Conservation (phyloP, 2,888 invertebrate genomes). For the Trypoxylon attenuatum region DNA sequence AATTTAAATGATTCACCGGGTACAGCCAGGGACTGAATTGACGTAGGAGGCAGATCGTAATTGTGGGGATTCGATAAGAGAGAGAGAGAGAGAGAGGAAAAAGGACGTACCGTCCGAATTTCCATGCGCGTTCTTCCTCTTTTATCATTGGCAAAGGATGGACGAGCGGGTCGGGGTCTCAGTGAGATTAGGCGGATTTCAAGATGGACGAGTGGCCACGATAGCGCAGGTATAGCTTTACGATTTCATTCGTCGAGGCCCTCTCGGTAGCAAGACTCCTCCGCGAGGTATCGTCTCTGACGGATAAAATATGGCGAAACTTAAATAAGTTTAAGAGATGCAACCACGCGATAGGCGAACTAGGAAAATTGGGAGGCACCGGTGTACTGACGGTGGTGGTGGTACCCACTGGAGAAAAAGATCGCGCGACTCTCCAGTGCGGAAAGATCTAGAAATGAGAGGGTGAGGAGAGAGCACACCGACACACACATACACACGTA, state of each 20-base stretch:
- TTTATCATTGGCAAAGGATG: conserved; percentile 18
- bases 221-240: conserved; percentile 30
- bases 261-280: conserved; percentile 15
- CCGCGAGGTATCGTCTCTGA: conserved; percentile 41
- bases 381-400: no score
- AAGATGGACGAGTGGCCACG: conserved; percentile 10
- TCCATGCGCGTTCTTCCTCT: conserved; percentile 10
- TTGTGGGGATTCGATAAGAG: background rate
- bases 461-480: no score
- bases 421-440: background rate
- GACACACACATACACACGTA: no score
- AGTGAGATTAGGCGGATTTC: conserved; percentile 33
- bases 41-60: background rate
- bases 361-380: conserved; percentile 42
- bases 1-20: background rate
- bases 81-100: background rate
- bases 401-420: conserved; percentile 10
- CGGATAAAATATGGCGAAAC: conserved; percentile 59
- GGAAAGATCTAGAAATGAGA: background rate
- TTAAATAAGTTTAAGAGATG: conserved; percentile 64
- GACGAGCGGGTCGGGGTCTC: background rate
- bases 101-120: conserved; percentile 8
- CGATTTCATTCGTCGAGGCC: conserved; percentile 47
- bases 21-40: background rate
- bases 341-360: conserved; percentile 53